Base-by-base conservation (phyloP, 1,140 invertebrate species). In the Coelopa frigida region DNA sequence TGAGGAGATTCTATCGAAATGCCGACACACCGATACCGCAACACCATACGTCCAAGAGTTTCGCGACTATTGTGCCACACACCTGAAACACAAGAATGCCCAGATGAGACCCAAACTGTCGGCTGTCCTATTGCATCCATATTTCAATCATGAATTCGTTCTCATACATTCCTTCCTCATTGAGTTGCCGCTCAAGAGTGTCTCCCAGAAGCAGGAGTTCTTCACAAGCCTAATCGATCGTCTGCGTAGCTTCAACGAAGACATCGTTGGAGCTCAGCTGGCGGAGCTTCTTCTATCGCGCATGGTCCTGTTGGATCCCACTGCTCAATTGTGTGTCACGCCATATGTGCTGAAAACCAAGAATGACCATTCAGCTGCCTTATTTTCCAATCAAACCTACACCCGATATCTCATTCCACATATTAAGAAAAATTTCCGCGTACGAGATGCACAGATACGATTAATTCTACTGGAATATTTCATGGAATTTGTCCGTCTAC, bases 71-170 rank as follows among this genome's bases (percentile, higher is more conserved):
- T 87, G 83, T 55, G 75, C 74, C 56, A 74, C 75, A 40, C 70
- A 75, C 53, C 58, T 89, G 23, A 80, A 84, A 55, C 76, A 80
- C 63, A 48, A 68, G 44, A 75, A 79, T 49, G 70, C 78, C 20
- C 64, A 71, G 32, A 58, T 75, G 45, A 73, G 84, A 40, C 79
- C 81, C 12, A 75, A 73, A 36, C 70, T 88, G 33, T 74, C 75
- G 12, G 72, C 75, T 17, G 61, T 88, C 14, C 66, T 87, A 2
- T 68, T 81, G 55, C 80, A 90, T 69, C 73, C 76, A 15, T 87
- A 87, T 64, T 89, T 89, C 50, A 84, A 81, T 52, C 84, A 90
- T 65, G 81, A 88, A 56, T 90, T 92, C 63, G 82, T 92, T 49
- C 72, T 77, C 15, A 86, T 91, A 55, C 78, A 88, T 66, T 82